Evolutionary conservation across 1,140 invertebrate species (phyloP).

Genomic region (Drosophila quadrilineata): DNA sequence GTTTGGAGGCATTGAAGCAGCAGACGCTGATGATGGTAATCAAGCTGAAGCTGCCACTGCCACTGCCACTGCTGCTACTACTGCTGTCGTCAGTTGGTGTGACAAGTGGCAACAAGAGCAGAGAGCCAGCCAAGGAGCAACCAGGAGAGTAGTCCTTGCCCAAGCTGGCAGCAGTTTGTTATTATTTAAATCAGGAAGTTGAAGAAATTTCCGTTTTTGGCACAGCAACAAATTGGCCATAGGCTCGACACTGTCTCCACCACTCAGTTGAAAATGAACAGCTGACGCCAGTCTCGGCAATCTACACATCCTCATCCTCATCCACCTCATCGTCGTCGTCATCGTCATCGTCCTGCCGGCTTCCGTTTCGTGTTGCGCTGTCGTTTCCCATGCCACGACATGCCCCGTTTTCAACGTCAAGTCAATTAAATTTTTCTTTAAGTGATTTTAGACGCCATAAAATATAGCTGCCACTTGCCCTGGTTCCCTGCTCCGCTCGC

Average conservation of each 20-base stretch:
- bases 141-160: too few species aligned
- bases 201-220: slow-evolving; percentile 75
- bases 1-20: slow-evolving; percentile 23
- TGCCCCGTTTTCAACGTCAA: slow-evolving; percentile 27
- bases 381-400: slow-evolving; percentile 15
- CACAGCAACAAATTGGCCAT: slow-evolving; percentile 69
- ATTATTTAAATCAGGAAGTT: slow-evolving; percentile 81
- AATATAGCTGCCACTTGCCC: slow-evolving; percentile 28
- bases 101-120: slow-evolving; percentile 43
- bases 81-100: slow-evolving; percentile 65
- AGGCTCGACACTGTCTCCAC: neutral
- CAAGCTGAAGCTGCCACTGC: slow-evolving; percentile 14
- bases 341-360: neutral
- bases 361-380: slow-evolving; percentile 41
- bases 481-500: neutral
- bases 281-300: slow-evolving; percentile 19
- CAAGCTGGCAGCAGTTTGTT: slow-evolving; percentile 73
- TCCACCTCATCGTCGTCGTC: neutral
- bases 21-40: slow-evolving; percentile 36
- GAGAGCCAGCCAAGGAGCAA: neutral
- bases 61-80: slow-evolving; percentile 8
- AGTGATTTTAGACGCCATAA: slow-evolving; percentile 73
- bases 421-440: slow-evolving; percentile 78
- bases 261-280: neutral
- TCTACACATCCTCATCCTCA: slow-evolving; percentile 6